Base-by-base conservation (phyloP, 2,888 invertebrate genomes). In the Cerastis leucographa region DNA sequence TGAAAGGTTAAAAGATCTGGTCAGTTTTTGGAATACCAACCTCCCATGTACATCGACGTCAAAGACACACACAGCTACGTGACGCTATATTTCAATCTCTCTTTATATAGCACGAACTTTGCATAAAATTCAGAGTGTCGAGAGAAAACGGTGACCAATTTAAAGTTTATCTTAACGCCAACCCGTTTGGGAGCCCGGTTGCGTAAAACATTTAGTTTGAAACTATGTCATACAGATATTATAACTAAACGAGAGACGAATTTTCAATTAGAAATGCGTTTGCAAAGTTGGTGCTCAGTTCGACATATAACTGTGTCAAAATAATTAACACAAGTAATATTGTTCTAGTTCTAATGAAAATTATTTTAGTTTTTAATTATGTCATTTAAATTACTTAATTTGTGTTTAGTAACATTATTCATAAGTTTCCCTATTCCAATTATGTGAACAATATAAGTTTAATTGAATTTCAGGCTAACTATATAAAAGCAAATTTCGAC, bases 61-160 rank as follows among this genome's bases (percentile, higher is more conserved):
- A 81, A 80, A 75, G 40, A 49, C 35, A 72, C 49, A 49, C 51
- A 4, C 64, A 70, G n/a, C 73, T 35, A 66, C 29, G 35, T 62
- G 46, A 56, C 22, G 61, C 44, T 72, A 74, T 72, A 80, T 80
- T 71, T 76, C 68, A 78, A 81, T 73, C 59, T 80, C 76, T 73
- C 46, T 81, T 80, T 76, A 79, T 74, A 68, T 69, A 77, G 72
- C 67, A 84, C 61, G 71, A 88, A 85, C 80, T 85, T 74, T n/a
- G 71, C 54, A 71, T 49, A 62, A 75, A 82, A 79, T 80, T 74
- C 64, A 11, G 46, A 80, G 74, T 78, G 75, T 72, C 25, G 74
- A 81, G 80, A 80, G 79, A 86, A 86, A 87, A 90, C 88, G 89
- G 90, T 89, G 85, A 87, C 88, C 90, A 92, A 92, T 93, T 92